phyloP scores from a whole-genome alignment of 1,140 invertebrate species.

The Heterodera carotae region DNA sequence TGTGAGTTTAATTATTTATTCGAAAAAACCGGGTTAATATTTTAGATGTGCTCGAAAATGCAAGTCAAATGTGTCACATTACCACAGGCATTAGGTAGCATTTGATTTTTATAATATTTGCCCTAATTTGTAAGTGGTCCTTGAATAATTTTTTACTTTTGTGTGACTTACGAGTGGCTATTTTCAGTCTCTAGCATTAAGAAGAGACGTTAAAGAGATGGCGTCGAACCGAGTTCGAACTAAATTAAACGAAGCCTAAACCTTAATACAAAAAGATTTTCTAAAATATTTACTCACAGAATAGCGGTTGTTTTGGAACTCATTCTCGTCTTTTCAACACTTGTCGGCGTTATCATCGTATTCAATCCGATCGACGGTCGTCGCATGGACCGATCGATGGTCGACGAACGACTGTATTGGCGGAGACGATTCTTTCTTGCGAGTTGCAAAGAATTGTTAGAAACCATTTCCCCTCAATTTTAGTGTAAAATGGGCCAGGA shows the following conservation, averaged over 20 bases:
- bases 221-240: too few species aligned
- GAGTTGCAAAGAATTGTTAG: slow-evolving; percentile 17
- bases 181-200: too few species aligned
- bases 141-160: slow-evolving; percentile 13
- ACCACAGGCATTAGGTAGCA: slow-evolving; percentile 18
- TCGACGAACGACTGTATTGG: slow-evolving; percentile 56
- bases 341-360: slow-evolving; percentile 59
- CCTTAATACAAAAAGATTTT: slow-evolving; percentile 15
- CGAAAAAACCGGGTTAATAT: neutral
- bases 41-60: slow-evolving; percentile 33
- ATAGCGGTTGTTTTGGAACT: slow-evolving; percentile 58
- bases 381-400: slow-evolving; percentile 44
- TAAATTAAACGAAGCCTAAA: too few species aligned
- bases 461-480: slow-evolving; percentile 26
- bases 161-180: too few species aligned
- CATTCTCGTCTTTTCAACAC: slow-evolving; percentile 50
- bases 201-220: too few species aligned
- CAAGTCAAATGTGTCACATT: slow-evolving; percentile 21
- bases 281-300: slow-evolving; percentile 17
- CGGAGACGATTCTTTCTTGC: slow-evolving; percentile 47
- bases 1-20: slow-evolving; percentile 23
- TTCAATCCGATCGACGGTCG: slow-evolving; percentile 56
- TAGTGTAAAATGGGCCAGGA: slow-evolving; percentile 64
- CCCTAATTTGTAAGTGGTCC: too few species aligned
- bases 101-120: neutral